These are phyloP conservation scores for Pipistrellus pipistrellus DNA, from an alignment of 2,797 vertebrate species.

Conservation along the genomic window DNA sequence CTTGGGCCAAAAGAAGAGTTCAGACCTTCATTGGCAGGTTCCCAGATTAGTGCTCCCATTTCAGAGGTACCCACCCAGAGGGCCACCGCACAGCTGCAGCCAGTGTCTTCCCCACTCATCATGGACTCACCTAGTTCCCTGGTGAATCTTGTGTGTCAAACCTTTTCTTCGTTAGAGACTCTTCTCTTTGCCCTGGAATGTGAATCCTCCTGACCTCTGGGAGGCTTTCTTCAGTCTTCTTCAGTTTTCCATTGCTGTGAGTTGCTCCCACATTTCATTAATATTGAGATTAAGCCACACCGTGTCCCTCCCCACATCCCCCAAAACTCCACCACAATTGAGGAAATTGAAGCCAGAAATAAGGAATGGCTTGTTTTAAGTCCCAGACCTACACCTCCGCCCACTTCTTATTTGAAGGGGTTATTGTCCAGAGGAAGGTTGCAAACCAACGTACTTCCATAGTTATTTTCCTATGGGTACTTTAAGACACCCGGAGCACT, in stretches of 20 bases:
- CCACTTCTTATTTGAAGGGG: not conserved
- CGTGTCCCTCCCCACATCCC: not conserved
- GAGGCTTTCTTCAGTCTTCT: not conserved
- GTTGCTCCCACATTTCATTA: not conserved
- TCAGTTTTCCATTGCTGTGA: not conserved
- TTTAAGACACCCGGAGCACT: not conserved
- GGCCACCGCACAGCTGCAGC: not conserved
- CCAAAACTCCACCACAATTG: not conserved
- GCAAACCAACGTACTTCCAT: not conserved
- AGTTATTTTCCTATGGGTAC: not conserved
- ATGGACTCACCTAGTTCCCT: not conserved
- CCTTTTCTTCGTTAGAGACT: not conserved
- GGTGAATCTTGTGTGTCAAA: not conserved
- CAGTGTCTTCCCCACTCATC: not conserved
- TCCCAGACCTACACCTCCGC: not conserved
- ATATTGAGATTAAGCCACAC: not conserved
- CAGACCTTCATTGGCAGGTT: not conserved
- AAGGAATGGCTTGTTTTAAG: not conserved
- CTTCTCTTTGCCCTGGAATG: not conserved
- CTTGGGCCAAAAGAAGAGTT: not conserved
- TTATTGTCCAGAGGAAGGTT: not conserved
- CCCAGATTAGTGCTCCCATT: not conserved
- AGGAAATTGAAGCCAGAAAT: conserved; percentile 13
- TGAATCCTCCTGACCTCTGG: not conserved
- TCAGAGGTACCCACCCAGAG: not conserved